Percentiles rank a stretch among this genome's conserved stretches.
phyloP scores from a whole-genome alignment of 2,113 vertebrate species.

The Xerus inauris region DNA sequence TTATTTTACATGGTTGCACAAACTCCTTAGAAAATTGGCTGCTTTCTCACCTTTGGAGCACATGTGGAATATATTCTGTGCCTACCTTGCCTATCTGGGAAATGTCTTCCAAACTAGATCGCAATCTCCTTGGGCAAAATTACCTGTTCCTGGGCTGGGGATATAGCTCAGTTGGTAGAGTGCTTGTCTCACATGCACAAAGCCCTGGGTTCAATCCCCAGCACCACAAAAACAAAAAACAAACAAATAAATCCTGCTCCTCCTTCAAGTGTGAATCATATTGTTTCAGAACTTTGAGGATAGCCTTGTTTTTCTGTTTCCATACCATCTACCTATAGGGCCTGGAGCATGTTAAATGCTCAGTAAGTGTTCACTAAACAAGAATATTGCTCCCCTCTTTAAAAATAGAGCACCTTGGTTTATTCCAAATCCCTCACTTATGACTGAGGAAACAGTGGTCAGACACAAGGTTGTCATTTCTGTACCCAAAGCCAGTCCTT shows the following conservation, averaged over 20 bases:
- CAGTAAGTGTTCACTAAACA: neutral
- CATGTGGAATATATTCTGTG: neutral
- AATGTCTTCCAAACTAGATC: neutral
- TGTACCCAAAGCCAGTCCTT: neutral
- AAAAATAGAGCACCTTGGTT: neutral
- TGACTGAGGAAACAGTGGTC: neutral
- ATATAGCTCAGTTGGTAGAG: no score
- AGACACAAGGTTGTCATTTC: neutral
- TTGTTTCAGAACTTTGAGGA: neutral
- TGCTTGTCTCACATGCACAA: no score
- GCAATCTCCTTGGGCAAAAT: neutral
- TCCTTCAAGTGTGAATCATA: neutral
- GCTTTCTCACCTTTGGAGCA: neutral
- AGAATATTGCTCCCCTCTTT: neutral
- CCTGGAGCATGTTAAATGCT: neutral
- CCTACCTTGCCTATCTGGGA: neutral
- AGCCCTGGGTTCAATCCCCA: no score
- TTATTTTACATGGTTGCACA: neutral
- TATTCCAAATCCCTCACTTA: neutral
- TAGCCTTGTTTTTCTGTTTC: conserved; percentile 9
- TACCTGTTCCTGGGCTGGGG: neutral
- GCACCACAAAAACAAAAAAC: no score
- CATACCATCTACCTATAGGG: neutral
- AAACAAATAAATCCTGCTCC: no score
- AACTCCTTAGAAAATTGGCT: neutral